These are phyloP conservation scores for Cataglyphis albicans DNA, from an alignment of 2,888 invertebrate species.

Conservation along the genomic window DNA sequence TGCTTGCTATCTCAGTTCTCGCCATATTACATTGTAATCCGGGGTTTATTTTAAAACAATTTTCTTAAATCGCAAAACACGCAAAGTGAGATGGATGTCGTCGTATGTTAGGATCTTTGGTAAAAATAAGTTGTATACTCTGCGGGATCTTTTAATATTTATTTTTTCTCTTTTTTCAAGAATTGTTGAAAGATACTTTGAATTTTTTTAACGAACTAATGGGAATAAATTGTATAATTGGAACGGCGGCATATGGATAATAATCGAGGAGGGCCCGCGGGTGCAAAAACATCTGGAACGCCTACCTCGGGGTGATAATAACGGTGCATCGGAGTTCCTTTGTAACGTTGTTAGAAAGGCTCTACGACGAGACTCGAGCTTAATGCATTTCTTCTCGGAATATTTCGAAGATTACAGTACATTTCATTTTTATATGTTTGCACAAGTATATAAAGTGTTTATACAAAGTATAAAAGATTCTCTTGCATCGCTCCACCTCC, in stretches of 20 bases:
- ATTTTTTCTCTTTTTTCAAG: not conserved
- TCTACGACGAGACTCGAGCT: conserved; percentile 7
- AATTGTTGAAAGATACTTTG: conserved; percentile 1
- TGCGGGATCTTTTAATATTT: not conserved
- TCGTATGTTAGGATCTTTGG: not conserved
- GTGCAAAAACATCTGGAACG: conserved; percentile 36
- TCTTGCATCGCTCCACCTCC: not conserved
- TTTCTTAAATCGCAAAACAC: not conserved
- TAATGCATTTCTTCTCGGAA: conserved; percentile 50
- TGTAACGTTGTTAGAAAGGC: conserved; percentile 20
- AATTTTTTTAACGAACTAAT: conserved; percentile 23
- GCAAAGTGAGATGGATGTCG: not conserved
- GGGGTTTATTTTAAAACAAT: not conserved
- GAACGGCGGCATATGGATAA: conserved; percentile 17
- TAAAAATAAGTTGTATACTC: not conserved
- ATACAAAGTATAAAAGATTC: not conserved
- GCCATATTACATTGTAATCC: not conserved
- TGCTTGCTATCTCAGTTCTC: not conserved
- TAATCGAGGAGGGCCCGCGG: conserved; percentile 1
- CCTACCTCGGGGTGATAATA: conserved; percentile 44
- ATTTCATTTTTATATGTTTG: conserved; percentile 25
- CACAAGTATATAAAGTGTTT: not conserved
- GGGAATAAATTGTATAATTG: conserved; percentile 48
- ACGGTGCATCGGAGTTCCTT: conserved; percentile 34
- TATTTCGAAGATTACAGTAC: conserved; percentile 27